Evolutionary conservation across 2,113 vertebrate genomes (phyloP).

Genomic region (Gorsachius goisagi): DNA sequence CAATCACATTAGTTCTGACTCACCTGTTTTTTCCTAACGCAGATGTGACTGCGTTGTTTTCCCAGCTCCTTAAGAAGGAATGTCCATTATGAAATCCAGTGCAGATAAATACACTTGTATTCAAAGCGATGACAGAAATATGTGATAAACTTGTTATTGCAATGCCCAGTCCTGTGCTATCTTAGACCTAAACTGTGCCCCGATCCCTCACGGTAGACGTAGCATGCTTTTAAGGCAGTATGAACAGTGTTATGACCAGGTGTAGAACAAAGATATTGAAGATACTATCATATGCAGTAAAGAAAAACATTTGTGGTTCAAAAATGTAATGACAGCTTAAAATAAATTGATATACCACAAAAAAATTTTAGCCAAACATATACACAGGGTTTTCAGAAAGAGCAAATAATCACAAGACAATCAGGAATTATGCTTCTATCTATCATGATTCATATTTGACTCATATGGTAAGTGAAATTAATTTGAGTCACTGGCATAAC

Average conservation of each 20-base stretch:
- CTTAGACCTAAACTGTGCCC: neutral
- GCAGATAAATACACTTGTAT: neutral
- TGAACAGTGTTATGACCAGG: neutral
- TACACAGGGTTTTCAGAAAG: neutral
- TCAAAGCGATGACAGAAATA: neutral
- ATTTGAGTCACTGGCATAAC: neutral
- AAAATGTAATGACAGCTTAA: neutral
- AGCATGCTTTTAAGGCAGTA: neutral
- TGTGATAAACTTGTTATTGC: neutral
- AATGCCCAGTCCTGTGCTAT: neutral
- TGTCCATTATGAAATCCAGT: neutral
- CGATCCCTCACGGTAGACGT: neutral
- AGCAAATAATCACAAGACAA: conserved; percentile 6
- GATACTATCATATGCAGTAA: neutral
- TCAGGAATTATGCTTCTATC: neutral
- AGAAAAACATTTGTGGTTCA: neutral
- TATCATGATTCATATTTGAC: conserved; percentile 30
- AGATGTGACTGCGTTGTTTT: neutral
- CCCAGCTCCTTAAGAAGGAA: neutral
- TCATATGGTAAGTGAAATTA: neutral
- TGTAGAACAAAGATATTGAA: neutral
- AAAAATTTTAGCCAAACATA: neutral
- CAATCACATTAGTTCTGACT: neutral
- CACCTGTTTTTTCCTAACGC: neutral
- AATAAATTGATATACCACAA: neutral